Evolutionary conservation across 2,888 invertebrate species (phyloP).

Genomic region (Drosophila prolongata): DNA sequence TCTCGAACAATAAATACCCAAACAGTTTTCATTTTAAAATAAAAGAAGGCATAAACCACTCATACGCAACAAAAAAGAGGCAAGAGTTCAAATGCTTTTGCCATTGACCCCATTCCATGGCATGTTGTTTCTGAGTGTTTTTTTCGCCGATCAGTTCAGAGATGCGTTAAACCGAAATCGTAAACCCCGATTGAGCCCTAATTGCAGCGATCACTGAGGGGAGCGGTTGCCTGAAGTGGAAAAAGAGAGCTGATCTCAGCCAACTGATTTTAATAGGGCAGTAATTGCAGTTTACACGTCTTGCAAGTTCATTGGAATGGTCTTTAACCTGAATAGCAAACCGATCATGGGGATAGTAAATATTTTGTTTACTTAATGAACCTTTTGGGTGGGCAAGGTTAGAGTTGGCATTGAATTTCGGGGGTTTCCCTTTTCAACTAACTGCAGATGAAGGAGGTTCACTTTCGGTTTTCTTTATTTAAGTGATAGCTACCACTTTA

Average conservation of each 20-base stretch:
- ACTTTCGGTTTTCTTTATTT: slow-evolving; percentile 4
- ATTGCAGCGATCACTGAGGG: slow-evolving; percentile 37
- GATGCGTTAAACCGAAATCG: slow-evolving; percentile 30
- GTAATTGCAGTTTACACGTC: slow-evolving; percentile 29
- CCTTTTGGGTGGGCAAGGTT: slow-evolving; percentile 12
- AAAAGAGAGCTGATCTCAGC: slow-evolving; percentile 27
- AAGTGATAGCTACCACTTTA: neutral
- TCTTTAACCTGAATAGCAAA: slow-evolving; percentile 22
- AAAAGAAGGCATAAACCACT: slow-evolving; percentile 35
- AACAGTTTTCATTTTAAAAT: slow-evolving; percentile 33
- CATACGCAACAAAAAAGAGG: slow-evolving; percentile 28
- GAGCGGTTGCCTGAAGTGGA: slow-evolving; percentile 1
- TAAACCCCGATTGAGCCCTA: slow-evolving; percentile 31
- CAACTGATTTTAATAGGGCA: slow-evolving; percentile 24
- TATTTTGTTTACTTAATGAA: slow-evolving; percentile 7
- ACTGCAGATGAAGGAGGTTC: slow-evolving; percentile 20
- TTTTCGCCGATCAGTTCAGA: slow-evolving; percentile 13
- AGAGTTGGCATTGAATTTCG: slow-evolving; percentile 29
- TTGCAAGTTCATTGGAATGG: slow-evolving; percentile 34
- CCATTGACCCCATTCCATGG: slow-evolving; percentile 71
- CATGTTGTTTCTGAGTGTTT: slow-evolving; percentile 8
- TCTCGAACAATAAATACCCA: slow-evolving; percentile 16
- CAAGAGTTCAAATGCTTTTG: slow-evolving; percentile 77
- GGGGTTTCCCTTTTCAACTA: slow-evolving; percentile 23
- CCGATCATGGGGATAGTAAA: slow-evolving; percentile 27